Evolutionary conservation across 1,140 invertebrate genomes (phyloP).

Genomic region (Helicoverpa armigera): DNA sequence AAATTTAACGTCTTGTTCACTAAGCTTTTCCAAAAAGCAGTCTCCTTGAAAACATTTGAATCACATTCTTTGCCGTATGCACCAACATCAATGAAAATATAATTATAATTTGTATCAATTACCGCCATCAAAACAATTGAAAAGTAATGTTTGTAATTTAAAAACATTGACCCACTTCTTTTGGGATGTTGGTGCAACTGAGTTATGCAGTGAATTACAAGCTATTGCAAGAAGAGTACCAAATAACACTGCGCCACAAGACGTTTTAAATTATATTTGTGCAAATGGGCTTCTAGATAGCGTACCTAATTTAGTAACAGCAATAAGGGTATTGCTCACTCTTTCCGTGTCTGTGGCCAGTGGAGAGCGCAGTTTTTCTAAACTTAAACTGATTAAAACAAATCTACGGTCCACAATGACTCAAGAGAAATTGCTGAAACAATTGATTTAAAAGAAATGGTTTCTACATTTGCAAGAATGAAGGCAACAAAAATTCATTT

Average conservation of each 20-base stretch:
- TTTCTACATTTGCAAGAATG: constrained; percentile 5
- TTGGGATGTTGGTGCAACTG: constrained; percentile 1
- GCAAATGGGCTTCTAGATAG: constrained; percentile 4
- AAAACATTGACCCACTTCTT: constrained; percentile 72
- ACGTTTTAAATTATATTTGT: constrained; percentile 10
- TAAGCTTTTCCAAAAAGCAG: constrained; percentile 58
- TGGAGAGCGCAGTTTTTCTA: constrained; percentile 8
- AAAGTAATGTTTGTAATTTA: constrained; percentile 83
- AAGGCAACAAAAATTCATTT: constrained; percentile 5
- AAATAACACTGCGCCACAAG: constrained; percentile 8
- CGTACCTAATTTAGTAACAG: constrained; percentile 8
- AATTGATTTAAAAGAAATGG: constrained; percentile 6
- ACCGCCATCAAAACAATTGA: constrained; percentile 78
- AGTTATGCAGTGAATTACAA: background rate
- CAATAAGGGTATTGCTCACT: constrained; percentile 4
- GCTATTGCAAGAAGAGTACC: constrained; percentile 8
- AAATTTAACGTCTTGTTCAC: constrained; percentile 54
- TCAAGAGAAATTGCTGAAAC: constrained; percentile 9
- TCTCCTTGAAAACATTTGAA: constrained; percentile 67
- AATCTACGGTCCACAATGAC: constrained; percentile 1
- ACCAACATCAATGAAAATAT: constrained; percentile 74
- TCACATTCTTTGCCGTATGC: constrained; percentile 70
- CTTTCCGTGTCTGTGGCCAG: constrained; percentile 1
- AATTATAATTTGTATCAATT: constrained; percentile 72
- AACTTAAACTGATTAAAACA: constrained; percentile 9